Conservation (phyloP, 2,797 vertebrate genomes). For the Sebastes steindachneri region DNA sequence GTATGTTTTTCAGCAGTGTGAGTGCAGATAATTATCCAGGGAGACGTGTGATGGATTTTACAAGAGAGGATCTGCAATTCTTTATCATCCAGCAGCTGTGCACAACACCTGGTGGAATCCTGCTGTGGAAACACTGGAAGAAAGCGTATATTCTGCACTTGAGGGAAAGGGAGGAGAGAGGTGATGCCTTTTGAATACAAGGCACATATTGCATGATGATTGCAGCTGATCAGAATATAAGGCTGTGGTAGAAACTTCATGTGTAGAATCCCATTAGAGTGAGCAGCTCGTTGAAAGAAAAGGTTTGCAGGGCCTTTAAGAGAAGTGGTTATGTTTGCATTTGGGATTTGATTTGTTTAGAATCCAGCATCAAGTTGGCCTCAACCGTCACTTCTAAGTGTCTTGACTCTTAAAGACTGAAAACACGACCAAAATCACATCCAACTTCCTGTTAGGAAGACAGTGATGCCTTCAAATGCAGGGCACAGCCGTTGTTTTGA, state of each 20-base stretch:
- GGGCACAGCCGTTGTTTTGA: conserved; percentile 52
- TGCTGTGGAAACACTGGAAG: conserved; percentile 32
- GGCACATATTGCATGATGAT: not conserved
- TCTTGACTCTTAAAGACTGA: not conserved
- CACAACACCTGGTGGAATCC: conserved; percentile 60
- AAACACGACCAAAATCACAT: conserved; percentile 13
- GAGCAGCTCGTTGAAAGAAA: not conserved
- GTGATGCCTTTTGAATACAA: not conserved
- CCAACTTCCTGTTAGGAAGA: not conserved
- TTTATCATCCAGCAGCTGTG: conserved; percentile 66
- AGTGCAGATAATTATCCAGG: conserved; percentile 45
- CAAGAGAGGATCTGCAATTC: conserved; percentile 41
- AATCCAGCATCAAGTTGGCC: not conserved
- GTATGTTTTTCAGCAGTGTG: conserved; percentile 43
- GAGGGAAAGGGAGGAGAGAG: not conserved
- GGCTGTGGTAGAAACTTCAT: not conserved
- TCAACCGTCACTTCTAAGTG: not conserved
- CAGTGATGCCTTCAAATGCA: conserved; percentile 30
- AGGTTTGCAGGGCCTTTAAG: not conserved
- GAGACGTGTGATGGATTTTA: conserved; percentile 55
- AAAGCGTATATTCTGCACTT: not conserved
- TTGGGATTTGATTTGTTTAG: not conserved
- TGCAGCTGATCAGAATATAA: not conserved
- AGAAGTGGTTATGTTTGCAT: not conserved
- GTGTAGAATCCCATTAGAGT: not conserved